A percentile compares a stretch with the other conserved stretches of the same genome.
Conservation (phyloP, 2,797 vertebrate species). For the Brachyrhaphis roseni region DNA sequence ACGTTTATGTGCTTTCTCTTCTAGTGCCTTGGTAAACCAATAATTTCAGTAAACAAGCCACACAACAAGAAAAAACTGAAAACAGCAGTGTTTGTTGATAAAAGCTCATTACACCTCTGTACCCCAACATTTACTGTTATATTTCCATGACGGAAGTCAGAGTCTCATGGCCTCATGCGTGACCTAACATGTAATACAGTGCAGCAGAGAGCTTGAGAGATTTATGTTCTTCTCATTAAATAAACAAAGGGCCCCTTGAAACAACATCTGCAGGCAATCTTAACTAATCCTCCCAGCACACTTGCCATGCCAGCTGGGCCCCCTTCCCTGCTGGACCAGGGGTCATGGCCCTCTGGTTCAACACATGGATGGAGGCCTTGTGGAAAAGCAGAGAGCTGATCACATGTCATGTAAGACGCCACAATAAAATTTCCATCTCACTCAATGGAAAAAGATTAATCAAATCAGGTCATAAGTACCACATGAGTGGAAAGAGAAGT, state of each 20-base stretch:
- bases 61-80: neutral
- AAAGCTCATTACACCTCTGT: neutral
- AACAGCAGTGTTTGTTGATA: neutral
- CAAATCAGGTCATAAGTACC: conserved; percentile 34
- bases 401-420: conserved; percentile 42
- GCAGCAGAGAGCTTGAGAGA: conserved; percentile 66
- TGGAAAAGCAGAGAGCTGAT: conserved; percentile 46
- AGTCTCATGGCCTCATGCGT: conserved; percentile 41
- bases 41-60: neutral
- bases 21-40: neutral
- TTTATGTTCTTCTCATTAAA: conserved; percentile 72
- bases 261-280: conserved; percentile 78
- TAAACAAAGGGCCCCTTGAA: conserved; percentile 60
- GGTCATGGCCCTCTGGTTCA: conserved; percentile 36
- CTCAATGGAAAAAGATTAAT: conserved; percentile 56
- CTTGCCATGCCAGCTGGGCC: conserved; percentile 42
- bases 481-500: conserved; percentile 29
- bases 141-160: conserved; percentile 38
- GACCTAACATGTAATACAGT: conserved; percentile 55
- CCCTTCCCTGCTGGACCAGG: conserved; percentile 24
- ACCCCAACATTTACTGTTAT: neutral
- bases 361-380: conserved; percentile 28
- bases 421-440: conserved; percentile 57
- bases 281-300: conserved; percentile 42
- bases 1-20: neutral